Evolutionary conservation across 2,797 vertebrate species (phyloP), one percentile per base, ranked within the genome.

Genomic region (Aulostomus chinensis): DNA sequence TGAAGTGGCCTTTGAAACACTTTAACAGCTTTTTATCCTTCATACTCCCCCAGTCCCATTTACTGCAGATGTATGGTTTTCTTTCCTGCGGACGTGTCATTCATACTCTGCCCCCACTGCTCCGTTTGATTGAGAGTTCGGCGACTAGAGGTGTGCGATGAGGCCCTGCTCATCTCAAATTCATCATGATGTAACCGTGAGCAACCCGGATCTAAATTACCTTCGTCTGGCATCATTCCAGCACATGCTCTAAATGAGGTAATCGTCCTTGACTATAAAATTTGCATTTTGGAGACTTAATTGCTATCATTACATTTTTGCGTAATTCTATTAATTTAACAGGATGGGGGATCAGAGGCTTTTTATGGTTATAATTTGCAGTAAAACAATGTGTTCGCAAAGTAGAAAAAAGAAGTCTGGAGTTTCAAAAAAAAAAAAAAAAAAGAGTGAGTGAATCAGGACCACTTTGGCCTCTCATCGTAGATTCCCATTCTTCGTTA

Each of bases 211-310:
- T 94, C 94, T 94, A 96, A 97, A 98, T 99, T 98, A 96, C 96
- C 94, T 95, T 94, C 92, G 77, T 92, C 96, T 98, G 97, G 97
- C 96, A 95, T 93, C 90, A 93, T 93, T 98, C 96, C 96, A 98
- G 91, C 92, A 91, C 92, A 91, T 91, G 93, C 96, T 95, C 96
- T 97, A 99, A 99, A 98, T 98, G 96, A 98, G 94, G 94, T 99
- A 98, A 98, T 98, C 95, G 96, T 97, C 97, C 97, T 99, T 98
- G 97, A 98, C 96, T 98, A 98, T 98, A 98, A 98, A 96, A 99
- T 98, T 98, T 93, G 96, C 97, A 98, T 98, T 97, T 99, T 98
- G 94, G 96, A 96, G 94, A 97, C 95, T 98, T 99, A 99, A 99
- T 99, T 98, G 97, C 94, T 93, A 96, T 98, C 96, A 98, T 98